These are phyloP conservation scores for Sebastes melanostomus DNA, from an alignment of 2,797 vertebrate species.

Conservation along the genomic window DNA sequence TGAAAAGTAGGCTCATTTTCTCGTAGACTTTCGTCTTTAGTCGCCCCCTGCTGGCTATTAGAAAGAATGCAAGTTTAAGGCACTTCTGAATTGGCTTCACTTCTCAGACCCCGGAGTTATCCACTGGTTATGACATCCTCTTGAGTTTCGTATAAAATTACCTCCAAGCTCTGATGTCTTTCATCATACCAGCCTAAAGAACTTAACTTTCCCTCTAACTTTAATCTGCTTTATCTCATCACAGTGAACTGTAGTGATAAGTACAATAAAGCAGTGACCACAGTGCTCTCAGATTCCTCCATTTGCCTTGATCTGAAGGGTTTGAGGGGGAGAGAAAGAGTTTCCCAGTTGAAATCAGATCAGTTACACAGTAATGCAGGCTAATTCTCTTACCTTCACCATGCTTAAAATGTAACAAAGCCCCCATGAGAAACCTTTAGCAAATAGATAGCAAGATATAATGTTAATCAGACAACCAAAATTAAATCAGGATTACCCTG, in stretches of 20 bases:
- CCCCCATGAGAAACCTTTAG: conserved; percentile 60
- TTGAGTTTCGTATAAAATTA: conserved; percentile 1
- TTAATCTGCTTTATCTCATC: conserved; percentile 36
- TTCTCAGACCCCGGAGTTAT: not conserved
- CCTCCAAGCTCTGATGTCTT: conserved; percentile 11
- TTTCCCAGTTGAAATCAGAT: conserved; percentile 61
- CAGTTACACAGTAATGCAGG: conserved; percentile 60
- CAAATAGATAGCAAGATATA: conserved; percentile 64
- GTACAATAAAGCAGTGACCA: conserved; percentile 24
- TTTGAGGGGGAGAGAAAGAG: conserved; percentile 13
- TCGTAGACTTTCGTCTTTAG: too few relatives aligned
- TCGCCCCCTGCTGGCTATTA: too few relatives aligned
- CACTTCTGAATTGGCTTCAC: too few relatives aligned
- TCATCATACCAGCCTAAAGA: conserved; percentile 35
- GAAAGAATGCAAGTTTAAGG: too few relatives aligned
- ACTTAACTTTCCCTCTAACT: conserved; percentile 20
- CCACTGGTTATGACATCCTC: not conserved
- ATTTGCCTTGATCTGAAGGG: conserved; percentile 23
- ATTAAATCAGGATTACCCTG: conserved; percentile 79
- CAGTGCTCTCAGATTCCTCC: conserved; percentile 13
- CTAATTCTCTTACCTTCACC: conserved; percentile 52
- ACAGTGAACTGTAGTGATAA: conserved; percentile 18
- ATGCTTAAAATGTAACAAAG: conserved; percentile 56
- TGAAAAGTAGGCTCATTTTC: too few relatives aligned
- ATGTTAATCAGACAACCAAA: conserved; percentile 69